phyloP scores from a whole-genome alignment of 2,113 vertebrate genomes.

The Oryzias javanicus region DNA sequence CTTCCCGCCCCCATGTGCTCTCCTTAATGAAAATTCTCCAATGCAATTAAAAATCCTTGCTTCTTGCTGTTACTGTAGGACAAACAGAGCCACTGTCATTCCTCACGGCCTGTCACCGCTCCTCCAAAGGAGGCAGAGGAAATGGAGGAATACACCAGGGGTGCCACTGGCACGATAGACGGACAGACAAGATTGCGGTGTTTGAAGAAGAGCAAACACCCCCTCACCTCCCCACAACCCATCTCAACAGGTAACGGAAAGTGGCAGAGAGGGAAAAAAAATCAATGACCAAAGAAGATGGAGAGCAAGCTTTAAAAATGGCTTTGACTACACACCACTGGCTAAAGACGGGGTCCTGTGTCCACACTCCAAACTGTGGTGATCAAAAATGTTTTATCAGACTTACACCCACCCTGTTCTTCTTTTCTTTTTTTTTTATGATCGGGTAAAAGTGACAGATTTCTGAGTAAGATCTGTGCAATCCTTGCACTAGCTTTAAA shows the following conservation, averaged over 20 bases:
- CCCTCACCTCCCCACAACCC: conserved; percentile 43
- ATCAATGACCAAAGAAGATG: conserved; percentile 74
- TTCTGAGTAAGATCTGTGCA: conserved; percentile 39
- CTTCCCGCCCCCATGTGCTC: conserved; percentile 82
- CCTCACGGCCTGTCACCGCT: conserved; percentile 72
- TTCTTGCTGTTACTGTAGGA: conserved; percentile 82
- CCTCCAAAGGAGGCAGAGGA: conserved; percentile 56
- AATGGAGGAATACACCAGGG: conserved; percentile 71
- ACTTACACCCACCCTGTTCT: conserved; percentile 1
- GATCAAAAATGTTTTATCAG: conserved; percentile 54
- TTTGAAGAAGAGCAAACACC: conserved; percentile 50
- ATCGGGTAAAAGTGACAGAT: conserved; percentile 23
- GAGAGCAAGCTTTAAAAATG: conserved; percentile 70
- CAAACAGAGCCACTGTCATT: conserved; percentile 72
- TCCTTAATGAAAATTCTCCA: conserved; percentile 98
- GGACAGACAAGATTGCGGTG: conserved; percentile 59
- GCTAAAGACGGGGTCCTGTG: conserved; percentile 55
- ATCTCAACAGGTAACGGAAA: conserved; percentile 78
- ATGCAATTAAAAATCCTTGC: conserved; percentile 95
- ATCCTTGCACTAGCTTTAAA: conserved; percentile 38
- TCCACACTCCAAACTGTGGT: conserved; percentile 39
- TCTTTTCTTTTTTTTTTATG: conserved; percentile 2
- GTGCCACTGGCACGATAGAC: conserved; percentile 62
- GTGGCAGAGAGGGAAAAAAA: conserved; percentile 59
- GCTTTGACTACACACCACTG: conserved; percentile 59